A percentile compares a stretch with the other conserved stretches of the same genome.
Conservation (phyloP, 2,888 invertebrate genomes). For the Aleiodes testaceus region DNA sequence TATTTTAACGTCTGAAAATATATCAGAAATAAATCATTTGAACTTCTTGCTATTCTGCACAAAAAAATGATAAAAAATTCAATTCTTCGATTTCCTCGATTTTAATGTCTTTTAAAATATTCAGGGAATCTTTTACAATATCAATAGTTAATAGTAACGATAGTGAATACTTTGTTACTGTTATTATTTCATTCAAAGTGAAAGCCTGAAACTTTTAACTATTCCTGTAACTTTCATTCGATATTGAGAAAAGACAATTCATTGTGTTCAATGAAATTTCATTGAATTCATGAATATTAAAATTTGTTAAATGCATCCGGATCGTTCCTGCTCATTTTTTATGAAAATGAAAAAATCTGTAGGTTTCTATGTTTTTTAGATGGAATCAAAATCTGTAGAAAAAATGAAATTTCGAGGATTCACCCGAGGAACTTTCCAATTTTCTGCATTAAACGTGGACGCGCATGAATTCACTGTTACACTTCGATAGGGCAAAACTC, state of each 20-base stretch:
- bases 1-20: no score
- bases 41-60: no score
- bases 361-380: background rate
- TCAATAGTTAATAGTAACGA: no score
- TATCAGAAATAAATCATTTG: no score
- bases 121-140: no score
- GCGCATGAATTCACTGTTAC: conserved; percentile 23
- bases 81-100: background rate
- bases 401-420: conserved; percentile 12
- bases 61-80: no score
- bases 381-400: conserved; percentile 4
- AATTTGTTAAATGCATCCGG: background rate
- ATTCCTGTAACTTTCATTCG: conserved; percentile 1
- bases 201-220: conserved; percentile 10
- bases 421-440: conserved; percentile 24
- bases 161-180: background rate
- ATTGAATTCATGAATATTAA: background rate
- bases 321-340: background rate
- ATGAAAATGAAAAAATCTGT: background rate
- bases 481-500: conserved; percentile 31
- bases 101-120: background rate
- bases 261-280: no score
- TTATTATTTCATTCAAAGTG: background rate
- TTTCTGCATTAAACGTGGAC: conserved; percentile 34
- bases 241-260: no score